Base-by-base conservation (phyloP, 2,113 vertebrate species). In the Pao palembangensis region DNA sequence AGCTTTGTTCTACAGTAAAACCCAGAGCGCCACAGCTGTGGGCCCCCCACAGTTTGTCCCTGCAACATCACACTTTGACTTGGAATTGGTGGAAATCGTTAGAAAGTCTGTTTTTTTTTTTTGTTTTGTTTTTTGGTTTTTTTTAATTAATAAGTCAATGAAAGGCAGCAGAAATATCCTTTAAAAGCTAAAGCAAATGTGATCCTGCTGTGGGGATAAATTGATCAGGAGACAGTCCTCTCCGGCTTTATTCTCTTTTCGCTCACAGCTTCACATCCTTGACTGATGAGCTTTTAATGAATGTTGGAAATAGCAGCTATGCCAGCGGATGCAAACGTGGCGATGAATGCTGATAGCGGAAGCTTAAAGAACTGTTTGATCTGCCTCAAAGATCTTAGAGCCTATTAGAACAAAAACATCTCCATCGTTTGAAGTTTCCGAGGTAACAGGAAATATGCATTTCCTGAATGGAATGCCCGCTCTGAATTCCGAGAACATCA, bases 241-340 rank as follows among this genome's bases (percentile, higher is more conserved):
- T 68, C 61, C 46, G 0, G 6, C 6, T 1, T 21, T 63, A 61
- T 80, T 80, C 64, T 61, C 70, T 49, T 76, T 49, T 76, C 48
- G 74, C 57, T 41, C 52, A 42, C 46, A 25, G 0, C 16, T 19
- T 58, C 58, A 60, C 65, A 50, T 70, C 44, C 61, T 19, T 5
- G 21, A 3, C 52, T 63, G 63, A 85, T 61, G 75, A 70, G 62
- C 53, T 69, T 71, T 68, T 81, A 82, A 82, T 83, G 60, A 75
- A 64, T 58, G 58, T 46, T 68, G 66, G 51, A 76, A 67, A 65
- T 58, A 23, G 5, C 6, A 4, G 15, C 63, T 20, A 14, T 6
- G 57, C 60, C 38, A 1, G 38, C 3, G 43, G 53, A 75, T 68
- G 6, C 55, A 54, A 64, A 67, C 61, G 46, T 21, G 1, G 3